phyloP scores from a whole-genome alignment of 2,888 invertebrate genomes.

The Drosophila mimetica region DNA sequence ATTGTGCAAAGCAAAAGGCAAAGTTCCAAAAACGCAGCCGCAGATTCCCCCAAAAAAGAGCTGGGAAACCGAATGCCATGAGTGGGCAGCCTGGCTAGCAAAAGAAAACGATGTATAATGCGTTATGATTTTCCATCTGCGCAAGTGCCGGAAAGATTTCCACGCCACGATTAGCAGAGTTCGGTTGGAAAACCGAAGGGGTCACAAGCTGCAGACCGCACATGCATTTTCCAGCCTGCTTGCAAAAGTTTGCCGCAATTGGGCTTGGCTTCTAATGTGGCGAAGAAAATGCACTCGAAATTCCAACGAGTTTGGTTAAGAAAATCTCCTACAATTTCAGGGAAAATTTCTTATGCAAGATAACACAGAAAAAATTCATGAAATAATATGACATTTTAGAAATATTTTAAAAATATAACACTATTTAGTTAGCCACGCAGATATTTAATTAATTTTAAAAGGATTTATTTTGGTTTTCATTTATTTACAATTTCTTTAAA shows the following conservation, averaged over 20 bases:
- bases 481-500: too few species aligned
- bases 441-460: too few species aligned
- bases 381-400: too few species aligned
- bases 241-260: slow-evolving; percentile 17
- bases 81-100: slow-evolving; percentile 43
- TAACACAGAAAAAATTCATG: not conserved
- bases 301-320: not conserved
- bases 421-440: too few species aligned
- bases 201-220: slow-evolving; percentile 12
- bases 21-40: slow-evolving; percentile 49
- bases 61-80: slow-evolving; percentile 27
- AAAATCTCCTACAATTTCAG: not conserved
- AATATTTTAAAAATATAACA: too few species aligned
- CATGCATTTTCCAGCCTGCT: slow-evolving; percentile 33
- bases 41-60: slow-evolving; percentile 21
- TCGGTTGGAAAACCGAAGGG: slow-evolving; percentile 34
- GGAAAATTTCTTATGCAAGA: slow-evolving; percentile 1
- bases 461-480: too few species aligned
- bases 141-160: slow-evolving; percentile 73
- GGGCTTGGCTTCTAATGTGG: slow-evolving; percentile 23
- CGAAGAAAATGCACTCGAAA: slow-evolving; percentile 12
- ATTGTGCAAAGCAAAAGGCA: slow-evolving; percentile 56
- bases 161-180: slow-evolving; percentile 52
- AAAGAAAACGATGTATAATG: slow-evolving; percentile 59
- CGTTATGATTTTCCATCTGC: slow-evolving; percentile 70